Percentiles rank a stretch among this genome's conserved stretches.
Evolutionary conservation across 2,113 vertebrate genomes (phyloP).

Genomic region (Pampusana beccarii): DNA sequence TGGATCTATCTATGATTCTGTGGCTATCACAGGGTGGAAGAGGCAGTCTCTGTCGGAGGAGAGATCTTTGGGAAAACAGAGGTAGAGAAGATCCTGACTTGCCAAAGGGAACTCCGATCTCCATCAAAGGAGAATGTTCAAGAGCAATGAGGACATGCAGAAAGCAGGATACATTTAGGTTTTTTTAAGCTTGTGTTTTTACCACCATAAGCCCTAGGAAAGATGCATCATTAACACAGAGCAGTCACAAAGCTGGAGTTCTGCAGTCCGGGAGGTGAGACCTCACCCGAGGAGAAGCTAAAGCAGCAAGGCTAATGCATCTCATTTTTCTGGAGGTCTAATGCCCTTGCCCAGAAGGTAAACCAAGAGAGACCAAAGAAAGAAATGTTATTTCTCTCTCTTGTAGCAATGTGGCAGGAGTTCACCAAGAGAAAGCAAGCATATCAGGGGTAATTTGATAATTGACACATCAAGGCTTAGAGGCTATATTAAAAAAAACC

Average conservation of each 20-base stretch:
- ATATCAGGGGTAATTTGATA: conserved; percentile 7
- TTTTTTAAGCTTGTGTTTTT: not conserved
- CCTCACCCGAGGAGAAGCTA: not conserved
- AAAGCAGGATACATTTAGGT: not conserved
- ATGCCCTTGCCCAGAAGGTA: not conserved
- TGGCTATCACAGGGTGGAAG: not conserved
- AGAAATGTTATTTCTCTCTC: not conserved
- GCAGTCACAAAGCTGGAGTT: not conserved
- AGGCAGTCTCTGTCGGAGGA: not conserved
- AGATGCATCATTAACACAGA: not conserved
- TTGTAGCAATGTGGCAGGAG: not conserved
- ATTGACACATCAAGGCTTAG: conserved; percentile 49
- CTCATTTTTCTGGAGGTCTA: not conserved
- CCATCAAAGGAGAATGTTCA: not conserved
- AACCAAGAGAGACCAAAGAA: not conserved
- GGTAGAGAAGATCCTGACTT: not conserved
- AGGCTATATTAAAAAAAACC: conserved; percentile 32
- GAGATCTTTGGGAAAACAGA: not conserved
- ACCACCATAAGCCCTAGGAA: not conserved
- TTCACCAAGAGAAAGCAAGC: not conserved
- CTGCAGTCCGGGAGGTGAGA: not conserved
- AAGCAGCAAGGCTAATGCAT: not conserved
- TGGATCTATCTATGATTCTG: no score
- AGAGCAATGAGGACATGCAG: not conserved
- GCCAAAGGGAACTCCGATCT: not conserved